Base-by-base conservation (phyloP, 2,797 vertebrate species). In the Masticophis lateralis region DNA sequence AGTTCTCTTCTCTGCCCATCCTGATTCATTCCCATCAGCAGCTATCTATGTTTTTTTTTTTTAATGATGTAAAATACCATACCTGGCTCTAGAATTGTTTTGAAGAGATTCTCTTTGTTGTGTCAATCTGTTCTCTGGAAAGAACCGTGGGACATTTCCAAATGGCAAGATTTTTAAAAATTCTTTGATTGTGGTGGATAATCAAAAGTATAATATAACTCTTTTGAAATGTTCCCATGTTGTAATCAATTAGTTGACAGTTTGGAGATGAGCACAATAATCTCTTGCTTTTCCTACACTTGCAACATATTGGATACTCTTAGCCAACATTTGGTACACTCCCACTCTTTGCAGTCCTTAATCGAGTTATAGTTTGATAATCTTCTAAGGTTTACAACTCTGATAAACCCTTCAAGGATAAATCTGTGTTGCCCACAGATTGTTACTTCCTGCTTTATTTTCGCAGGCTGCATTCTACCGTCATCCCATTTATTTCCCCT, bases 221-320 rank as follows among this genome's bases (percentile, higher is more conserved):
- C 55, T 57, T 92, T 22, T 69, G 53, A 69, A 88, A 92, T 74
- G 16, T 92, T 88, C 86, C 86, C 32, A 74, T 92, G 91, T 57
- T 88, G 61, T 69, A 88, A 88, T 92, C 32, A 87, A 92, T 88
- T 88, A 88, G 91, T 63, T 92, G 69, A 92, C 53, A 37, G 32
- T 87, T 25, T 88, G 51, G 91, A 74, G 22, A 88, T 57, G 51
- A 47, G 28, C 66, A 69, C 66, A 66, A 88, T 74, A 37, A 56
- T 57, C 5, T 12, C 51, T 47, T 87, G 25, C 53, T 87, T 87
- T 86, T 92, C 86, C 79, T 57, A 43, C 13, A 90, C 63, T 27
- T 90, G 92, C 59, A 86, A 90, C 92, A 92, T 66, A 66, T 86
- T 87, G 61, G 16, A 69, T 69, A 93, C 83, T 69, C 90, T 57